Base-by-base conservation (phyloP, 2,888 invertebrate genomes). In the Celastrina argiolus region DNA sequence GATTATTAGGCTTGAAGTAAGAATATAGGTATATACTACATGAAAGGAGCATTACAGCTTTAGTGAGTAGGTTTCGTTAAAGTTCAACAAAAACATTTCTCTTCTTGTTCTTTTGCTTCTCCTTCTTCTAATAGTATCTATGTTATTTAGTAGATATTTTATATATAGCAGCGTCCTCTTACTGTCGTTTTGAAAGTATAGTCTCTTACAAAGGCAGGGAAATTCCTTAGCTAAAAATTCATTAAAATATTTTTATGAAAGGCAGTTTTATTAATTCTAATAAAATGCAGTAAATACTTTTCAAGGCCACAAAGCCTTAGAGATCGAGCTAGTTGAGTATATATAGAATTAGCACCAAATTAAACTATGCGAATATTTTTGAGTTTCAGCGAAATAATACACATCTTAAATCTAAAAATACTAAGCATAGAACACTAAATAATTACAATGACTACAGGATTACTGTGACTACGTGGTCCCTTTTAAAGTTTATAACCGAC, bases 401-500 rank as follows among this genome's bases (percentile, higher is more conserved):
- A 51, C 1, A 22, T 6, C 22, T 51, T 51, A 51, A 31, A 59
- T 34, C 59, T 59, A 59, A 59, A 34, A 31, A 59, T 16, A 34
- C 31, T 59, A 59, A 31, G 59, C 34, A 16, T 31, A 31, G 34
- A 22, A 28, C 28, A 58, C 16, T 31, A 58, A 31, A 45, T 69
- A 69, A 64, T 64, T 64, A 68, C 63, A 68, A 67, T 64, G 51
- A 63, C 69, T 68, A 67, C 67, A 68, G 68, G 66, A 2, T 26
- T 69, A 68, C 65, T 64, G 69, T 72, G 72, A 72, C 70, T 74
- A 69, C 67, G 63, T 72, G 67, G 66, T 68, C 70, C 67, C 65
- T 65, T 56, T 10, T 12, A 34, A 18, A 34, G 7, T 58, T n/a
- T 58, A 61, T 39, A 39, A 61, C 16, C 61, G 61, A 39, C 61